A percentile compares a stretch with the other conserved stretches of the same genome.
Evolutionary conservation across 2,797 vertebrate species (phyloP).

Genomic region (Apodemus agrarius): DNA sequence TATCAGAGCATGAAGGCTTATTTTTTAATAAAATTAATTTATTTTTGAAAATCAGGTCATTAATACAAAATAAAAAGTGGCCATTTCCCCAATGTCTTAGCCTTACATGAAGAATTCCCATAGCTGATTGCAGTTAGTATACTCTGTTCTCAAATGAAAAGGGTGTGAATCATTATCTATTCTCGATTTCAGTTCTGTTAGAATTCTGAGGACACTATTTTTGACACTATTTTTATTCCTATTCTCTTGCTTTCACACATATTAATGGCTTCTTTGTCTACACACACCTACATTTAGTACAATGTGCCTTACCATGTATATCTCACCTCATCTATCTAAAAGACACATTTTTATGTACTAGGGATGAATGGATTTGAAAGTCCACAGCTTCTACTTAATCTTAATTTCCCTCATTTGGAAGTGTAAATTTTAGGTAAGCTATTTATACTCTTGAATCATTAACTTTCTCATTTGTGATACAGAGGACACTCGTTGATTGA

Average conservation of each 20-base stretch:
- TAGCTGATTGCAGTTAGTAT: background rate
- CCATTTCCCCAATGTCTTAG: slow-evolving; percentile 25
- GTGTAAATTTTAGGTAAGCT: background rate
- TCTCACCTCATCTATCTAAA: background rate
- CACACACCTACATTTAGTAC: background rate
- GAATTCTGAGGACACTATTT: slow-evolving; percentile 31
- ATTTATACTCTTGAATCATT: background rate
- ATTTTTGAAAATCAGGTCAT: background rate
- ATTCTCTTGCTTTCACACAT: background rate
- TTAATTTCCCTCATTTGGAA: background rate
- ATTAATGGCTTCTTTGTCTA: background rate
- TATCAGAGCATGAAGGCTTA: background rate
- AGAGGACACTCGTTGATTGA: background rate
- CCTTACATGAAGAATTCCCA: slow-evolving; percentile 12
- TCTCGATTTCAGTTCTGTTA: slow-evolving; percentile 1
- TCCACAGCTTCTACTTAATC: background rate
- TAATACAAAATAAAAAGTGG: slow-evolving; percentile 14
- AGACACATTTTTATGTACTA: background rate
- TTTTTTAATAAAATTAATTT: background rate
- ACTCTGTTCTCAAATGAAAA: slow-evolving; percentile 50
- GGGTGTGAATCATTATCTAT: slow-evolving; percentile 2
- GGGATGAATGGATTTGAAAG: slow-evolving; percentile 19
- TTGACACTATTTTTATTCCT: slow-evolving; percentile 30
- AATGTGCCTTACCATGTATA: background rate
- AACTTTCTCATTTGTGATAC: slow-evolving; percentile 48